Evolutionary conservation across 2,888 invertebrate species (phyloP), one percentile per base, ranked within the genome.

Genomic region (Psylliodes chrysocephalus): DNA sequence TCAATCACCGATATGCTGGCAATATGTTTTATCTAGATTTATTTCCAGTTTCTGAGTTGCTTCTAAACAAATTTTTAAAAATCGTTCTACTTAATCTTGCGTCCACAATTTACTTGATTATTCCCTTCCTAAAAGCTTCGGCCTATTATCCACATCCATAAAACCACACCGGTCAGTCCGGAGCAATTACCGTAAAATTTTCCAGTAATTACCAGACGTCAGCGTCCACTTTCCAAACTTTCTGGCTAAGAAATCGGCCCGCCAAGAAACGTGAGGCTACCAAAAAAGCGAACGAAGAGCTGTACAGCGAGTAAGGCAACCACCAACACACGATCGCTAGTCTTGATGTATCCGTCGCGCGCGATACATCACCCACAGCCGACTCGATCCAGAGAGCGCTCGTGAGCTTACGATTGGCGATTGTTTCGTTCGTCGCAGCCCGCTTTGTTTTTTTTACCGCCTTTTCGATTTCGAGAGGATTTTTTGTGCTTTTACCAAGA

Each of bases 341-440:
- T 72, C 71, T 69, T 72, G 71, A 69, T 72, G 71, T 71, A 71
- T 68, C 70, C 69, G 72, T 69, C 67, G 59, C 28, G 59, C 59
- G 59, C 40, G 59, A 59, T n/a, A 10, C 40, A 28, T n/a, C 46
- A 30, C 15, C 49, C 40, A 14, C n/a, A 38, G 28, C 38, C 14
- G 14, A 38, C 17, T 25, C 14, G 14, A 65, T 66, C 66, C 66
- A 68, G 66, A 69, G 66, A 64, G 63, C 59, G 59, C 40, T 40
- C 25, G 15, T 28, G 19, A 28, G 12, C 42, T 38, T 25, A 2
- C 49, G 15, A 49, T 51, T 17, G 12, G 10, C 19, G 40, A 38
- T 28, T 19, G 28, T 55, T 55, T 18, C 46, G 55, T 55, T 18
- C 46, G 55, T 55, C 49, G 17, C 14, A 38, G 44, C 38, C 49